phyloP scores from a whole-genome alignment of 1,140 invertebrate species.

The Drosophila nigromelanica region DNA sequence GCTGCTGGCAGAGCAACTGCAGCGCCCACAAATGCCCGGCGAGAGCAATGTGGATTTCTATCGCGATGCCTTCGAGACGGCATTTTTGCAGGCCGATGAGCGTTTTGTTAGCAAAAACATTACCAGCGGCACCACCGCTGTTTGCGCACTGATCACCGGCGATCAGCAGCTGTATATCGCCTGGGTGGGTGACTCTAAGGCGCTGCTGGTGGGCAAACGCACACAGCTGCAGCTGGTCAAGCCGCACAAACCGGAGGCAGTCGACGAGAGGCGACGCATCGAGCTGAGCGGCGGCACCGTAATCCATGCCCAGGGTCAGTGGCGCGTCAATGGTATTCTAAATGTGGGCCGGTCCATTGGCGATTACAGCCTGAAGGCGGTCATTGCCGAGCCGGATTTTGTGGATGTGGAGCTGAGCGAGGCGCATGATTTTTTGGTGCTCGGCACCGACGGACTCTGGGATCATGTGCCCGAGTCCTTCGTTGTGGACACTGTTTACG shows the following conservation, averaged over 20 bases:
- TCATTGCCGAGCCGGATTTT: slow-evolving; percentile 94
- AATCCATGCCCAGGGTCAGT: slow-evolving; percentile 73
- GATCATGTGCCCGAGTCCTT: slow-evolving; percentile 89
- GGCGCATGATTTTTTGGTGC: slow-evolving; percentile 94
- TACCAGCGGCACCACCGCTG: slow-evolving; percentile 92
- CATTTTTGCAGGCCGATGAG: slow-evolving; percentile 91
- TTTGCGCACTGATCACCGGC: slow-evolving; percentile 86
- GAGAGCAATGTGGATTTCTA: slow-evolving; percentile 52
- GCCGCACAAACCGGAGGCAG: slow-evolving; percentile 91
- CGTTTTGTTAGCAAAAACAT: slow-evolving; percentile 90
- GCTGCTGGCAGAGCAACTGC: slow-evolving; percentile 91
- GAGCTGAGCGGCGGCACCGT: slow-evolving; percentile 68
- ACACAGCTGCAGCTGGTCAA: slow-evolving; percentile 87
- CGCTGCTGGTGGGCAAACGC: slow-evolving; percentile 89
- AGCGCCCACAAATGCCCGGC: neutral
- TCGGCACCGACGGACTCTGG: slow-evolving; percentile 97
- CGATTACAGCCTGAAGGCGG: slow-evolving; percentile 85
- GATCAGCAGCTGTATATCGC: slow-evolving; percentile 90
- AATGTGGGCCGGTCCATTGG: slow-evolving; percentile 82
- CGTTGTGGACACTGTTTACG: slow-evolving; percentile 85
- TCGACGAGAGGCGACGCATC: slow-evolving; percentile 70
- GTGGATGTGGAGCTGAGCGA: slow-evolving; percentile 88
- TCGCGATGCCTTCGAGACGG: slow-evolving; percentile 87
- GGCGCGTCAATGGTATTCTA: slow-evolving; percentile 80
- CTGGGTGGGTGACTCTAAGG: slow-evolving; percentile 97